Percentiles rank a stretch among this genome's conserved stretches.
These are phyloP conservation scores for Pocillopora verrucosa DNA, from an alignment of 64 coral and sea anemone species.

Conservation along the genomic window DNA sequence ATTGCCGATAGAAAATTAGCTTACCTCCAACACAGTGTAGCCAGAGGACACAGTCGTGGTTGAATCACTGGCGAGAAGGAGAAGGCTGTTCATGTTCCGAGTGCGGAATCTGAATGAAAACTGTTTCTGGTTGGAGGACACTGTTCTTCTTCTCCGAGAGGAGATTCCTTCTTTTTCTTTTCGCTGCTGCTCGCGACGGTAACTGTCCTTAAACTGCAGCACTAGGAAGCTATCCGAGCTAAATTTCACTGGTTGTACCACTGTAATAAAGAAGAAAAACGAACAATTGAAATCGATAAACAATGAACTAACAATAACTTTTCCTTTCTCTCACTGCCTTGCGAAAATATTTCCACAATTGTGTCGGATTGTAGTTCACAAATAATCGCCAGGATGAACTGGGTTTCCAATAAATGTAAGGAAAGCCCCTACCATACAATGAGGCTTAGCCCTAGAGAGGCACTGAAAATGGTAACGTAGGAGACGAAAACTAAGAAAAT, in stretches of 20 bases:
- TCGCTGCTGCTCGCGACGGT: conserved; percentile 62
- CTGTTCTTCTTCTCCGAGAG: conserved; percentile 45
- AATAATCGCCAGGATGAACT: too few species aligned
- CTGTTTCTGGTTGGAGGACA: conserved; percentile 9
- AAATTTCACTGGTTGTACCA: conserved; percentile 73
- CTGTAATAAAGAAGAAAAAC: conserved; percentile 5
- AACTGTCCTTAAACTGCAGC: conserved; percentile 74
- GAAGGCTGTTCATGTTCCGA: conserved; percentile 45
- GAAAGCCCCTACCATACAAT: too few species aligned
- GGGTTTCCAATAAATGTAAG: too few species aligned
- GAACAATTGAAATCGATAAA: neutral
- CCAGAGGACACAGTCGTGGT: conserved; percentile 1
- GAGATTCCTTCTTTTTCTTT: conserved; percentile 35
- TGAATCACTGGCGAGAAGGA: conserved; percentile 46
- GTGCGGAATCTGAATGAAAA: conserved; percentile 78
- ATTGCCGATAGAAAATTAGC: neutral
- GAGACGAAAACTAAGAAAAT: too few species aligned
- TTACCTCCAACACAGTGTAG: conserved; percentile 76
- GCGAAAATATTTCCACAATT: too few species aligned
- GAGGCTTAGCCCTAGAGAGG: too few species aligned
- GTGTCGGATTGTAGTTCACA: too few species aligned
- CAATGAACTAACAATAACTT: neutral
- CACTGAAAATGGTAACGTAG: too few species aligned
- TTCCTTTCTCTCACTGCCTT: too few species aligned
- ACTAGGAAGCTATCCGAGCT: conserved; percentile 68